Evolutionary conservation across 2,797 vertebrate species (phyloP), one percentile per base, ranked within the genome.

Genomic region (Heteromormyrus szaboi): DNA sequence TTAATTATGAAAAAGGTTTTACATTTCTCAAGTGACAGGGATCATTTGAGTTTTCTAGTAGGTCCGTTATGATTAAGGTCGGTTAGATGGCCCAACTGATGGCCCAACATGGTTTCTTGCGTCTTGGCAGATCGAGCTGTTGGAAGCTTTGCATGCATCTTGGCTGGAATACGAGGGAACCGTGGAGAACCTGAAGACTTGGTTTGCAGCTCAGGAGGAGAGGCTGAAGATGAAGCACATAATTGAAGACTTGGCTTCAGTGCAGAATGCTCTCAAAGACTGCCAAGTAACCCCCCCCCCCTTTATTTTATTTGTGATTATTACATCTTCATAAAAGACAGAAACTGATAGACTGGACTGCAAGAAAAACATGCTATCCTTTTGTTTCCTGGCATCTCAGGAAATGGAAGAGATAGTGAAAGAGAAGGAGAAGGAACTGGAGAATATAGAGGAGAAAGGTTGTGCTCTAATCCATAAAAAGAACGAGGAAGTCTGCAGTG

Each of bases 91-190:
- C n/a, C 11, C 29, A 86, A n/a, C 22, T 86, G 25, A 54, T 86
- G 37, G 51, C 29, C 8, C 85, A 59, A 22, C 2, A 65, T 65
- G 56, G 19, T 65, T 22, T 48, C 62, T 12, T 22, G 50, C 88
- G n/a, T 81, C 3, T 93, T 91, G 90, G 25, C 90, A 99, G 99
- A 98, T 99, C 92, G 97, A 98, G 91, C 53, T 97, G 65, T 93
- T 99, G 90, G 97, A 99, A 95, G 92, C 95, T 90, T 93, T 98
- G 88, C 92, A 98, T 87, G 97, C 98, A 93, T 96, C 97, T 87
- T 99, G 98, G 97, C 85, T 96, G 89, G 98, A 98, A 89, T 97
- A 98, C 92, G 98, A 99, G 95, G 98, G 95, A 76, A 96, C 94
- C 0, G 95, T 99, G 3, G 97, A 97, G 84, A 94, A 94, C 87